Base-by-base conservation (phyloP, 2,797 vertebrate species). In the Brachyalestes nurse region DNA sequence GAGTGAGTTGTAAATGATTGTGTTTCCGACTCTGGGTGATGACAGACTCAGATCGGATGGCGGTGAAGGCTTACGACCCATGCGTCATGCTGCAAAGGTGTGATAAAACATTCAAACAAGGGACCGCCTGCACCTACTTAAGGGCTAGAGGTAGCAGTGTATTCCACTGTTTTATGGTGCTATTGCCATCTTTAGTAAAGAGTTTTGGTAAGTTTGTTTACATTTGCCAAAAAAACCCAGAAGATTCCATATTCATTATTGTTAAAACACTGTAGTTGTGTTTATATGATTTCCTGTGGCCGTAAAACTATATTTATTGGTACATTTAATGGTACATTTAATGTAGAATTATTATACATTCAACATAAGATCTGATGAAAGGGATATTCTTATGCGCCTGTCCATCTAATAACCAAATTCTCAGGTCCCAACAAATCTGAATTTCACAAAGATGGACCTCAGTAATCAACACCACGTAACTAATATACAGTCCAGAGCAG, bases 131-230 rank as follows among this genome's bases (percentile, higher is more conserved):
- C 23, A 53, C 80, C 45, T 67, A 40, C 38, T 66, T 62, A 38
- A 64, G 75, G 75, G n/a, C 16, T 42, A 61, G 74, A 72, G n/a
- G 45, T 21, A 57, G 40, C 47, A 6, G 25, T 72, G 65, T 66
- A 74, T 57, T 76, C 77, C 66, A 72, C 74, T 82, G 51, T 65
- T 80, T 28, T 62, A 60, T 65, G 88, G 82, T 85, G 84, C 85
- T 85, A 80, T 75, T 72, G 34, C 61, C 75, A 77, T 55, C 71
- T 57, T 77, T 73, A 58, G 60, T 58, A 17, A 78, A 65, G 69
- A 72, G 70, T 74, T 80, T 77, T 47, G 47, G 25, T 45, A 75
- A n/a, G 38, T 64, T 62, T 78, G 60, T 82, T 83, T 84, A 80
- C 62, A 72, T 80, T 72, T 72, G 21, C 42, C 72, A 70, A 72